Base-by-base conservation (phyloP, 2,888 invertebrate genomes). In the Pantelozetes paolii region DNA sequence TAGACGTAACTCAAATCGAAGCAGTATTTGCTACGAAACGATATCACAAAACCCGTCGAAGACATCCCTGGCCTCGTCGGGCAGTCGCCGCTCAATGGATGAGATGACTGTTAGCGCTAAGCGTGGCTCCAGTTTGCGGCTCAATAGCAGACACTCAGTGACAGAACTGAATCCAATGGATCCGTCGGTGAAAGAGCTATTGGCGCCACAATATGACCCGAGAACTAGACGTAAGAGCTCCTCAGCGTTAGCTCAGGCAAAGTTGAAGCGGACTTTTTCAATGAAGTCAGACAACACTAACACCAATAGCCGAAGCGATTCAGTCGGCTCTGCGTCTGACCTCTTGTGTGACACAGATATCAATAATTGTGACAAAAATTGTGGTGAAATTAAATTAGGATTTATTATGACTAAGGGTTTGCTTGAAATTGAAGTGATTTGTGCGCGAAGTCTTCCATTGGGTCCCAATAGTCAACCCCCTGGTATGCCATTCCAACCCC, bases 321-420 rank as follows among this genome's bases (percentile, higher is more conserved):
- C 36, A 1, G 64, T 64, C 9, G 64, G 64, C 32, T 64, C 64
- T 2, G 64, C 64, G 9, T 64, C 64, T 64, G 64, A 64, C 20
- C 64, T 64, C 26, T 36, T 64, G 20, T 64, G 36, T 20, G 64
- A 64, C 23, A n/a, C 36, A 15, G 64, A 64, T 18, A 64, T 64
- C 36, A 32, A 18, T 18, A 23, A n/a, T 32, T 26, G 15, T 28
- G 32, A 23, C 45, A 28, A 48, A 15, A 30, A 45, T 32, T 67
- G 75, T 62, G 83, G 93, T 5, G 92, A 93, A 83, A 87, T 95
- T 78, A 91, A 91, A 82, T 85, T 95, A 82, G 92, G 92, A 76
- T 88, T 95, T 79, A 87, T 90, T 80, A 90, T 94, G 86, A 89
- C 91, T 81, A 94, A 94, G 84, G 94, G 94, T 79, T 91, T 91